Evolutionary conservation across 2,113 vertebrate genomes (phyloP).

Genomic region (Thamnophis sirtalis): DNA sequence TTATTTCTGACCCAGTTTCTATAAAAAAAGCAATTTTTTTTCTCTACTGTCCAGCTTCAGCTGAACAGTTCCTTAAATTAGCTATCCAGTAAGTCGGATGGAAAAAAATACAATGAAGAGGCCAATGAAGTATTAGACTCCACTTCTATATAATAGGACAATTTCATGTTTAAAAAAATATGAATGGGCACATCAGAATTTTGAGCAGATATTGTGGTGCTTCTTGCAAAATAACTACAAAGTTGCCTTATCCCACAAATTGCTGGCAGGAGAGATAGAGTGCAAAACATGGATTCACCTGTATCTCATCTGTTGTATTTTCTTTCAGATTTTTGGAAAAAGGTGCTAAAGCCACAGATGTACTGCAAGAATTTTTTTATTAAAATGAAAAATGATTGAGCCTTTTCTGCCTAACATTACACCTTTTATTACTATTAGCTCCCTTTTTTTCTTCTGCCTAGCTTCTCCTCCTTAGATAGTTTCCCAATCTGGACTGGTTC

Average conservation of each 20-base stretch:
- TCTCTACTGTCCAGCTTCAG: background rate
- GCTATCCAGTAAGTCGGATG: background rate
- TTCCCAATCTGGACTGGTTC: background rate
- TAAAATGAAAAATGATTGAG: background rate
- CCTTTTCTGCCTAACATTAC: background rate
- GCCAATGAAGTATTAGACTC: background rate
- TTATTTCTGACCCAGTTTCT: background rate
- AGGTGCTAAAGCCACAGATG: background rate
- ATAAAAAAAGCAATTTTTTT: background rate
- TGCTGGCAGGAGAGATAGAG: background rate
- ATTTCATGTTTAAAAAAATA: background rate
- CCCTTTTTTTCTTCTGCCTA: background rate
- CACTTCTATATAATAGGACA: background rate
- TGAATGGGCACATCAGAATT: background rate
- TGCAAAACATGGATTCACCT: background rate
- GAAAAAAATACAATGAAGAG: background rate
- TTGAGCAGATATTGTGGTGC: background rate
- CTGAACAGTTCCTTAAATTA: background rate
- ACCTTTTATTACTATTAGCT: background rate
- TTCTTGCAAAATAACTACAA: background rate
- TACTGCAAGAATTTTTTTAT: background rate
- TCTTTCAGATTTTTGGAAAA: background rate
- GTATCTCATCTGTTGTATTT: background rate
- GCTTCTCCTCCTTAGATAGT: background rate
- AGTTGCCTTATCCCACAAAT: background rate